Evolutionary conservation across 2,113 vertebrate species (phyloP).

Genomic region (Aegithalos caudatus): DNA sequence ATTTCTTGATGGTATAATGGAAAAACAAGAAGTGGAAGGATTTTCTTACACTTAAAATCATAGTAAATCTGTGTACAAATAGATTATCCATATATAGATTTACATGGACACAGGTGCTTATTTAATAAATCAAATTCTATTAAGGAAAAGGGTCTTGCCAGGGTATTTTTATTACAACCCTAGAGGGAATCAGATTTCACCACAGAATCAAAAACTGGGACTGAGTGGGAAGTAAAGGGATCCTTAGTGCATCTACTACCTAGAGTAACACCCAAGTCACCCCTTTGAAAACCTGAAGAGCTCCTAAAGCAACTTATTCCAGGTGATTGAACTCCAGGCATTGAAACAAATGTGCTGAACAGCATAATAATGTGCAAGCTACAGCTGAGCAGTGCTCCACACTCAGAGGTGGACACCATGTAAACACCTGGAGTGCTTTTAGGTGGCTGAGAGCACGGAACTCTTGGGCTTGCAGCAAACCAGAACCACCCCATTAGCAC

Average conservation of each 20-base stretch:
- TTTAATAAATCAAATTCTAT: background rate
- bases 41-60: background rate
- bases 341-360: background rate
- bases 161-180: background rate
- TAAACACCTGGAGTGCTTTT: accelerated
- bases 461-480: background rate
- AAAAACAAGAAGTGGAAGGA: background rate
- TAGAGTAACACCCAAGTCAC: background rate
- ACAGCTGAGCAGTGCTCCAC: background rate
- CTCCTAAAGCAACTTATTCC: background rate
- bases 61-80: background rate
- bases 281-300: background rate
- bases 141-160: background rate
- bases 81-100: background rate
- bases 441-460: background rate
- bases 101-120: background rate
- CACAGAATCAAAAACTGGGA: background rate
- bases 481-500: background rate
- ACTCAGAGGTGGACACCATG: accelerated
- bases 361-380: background rate
- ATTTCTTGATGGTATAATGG: background rate
- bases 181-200: background rate
- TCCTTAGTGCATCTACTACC: background rate
- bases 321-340: accelerated
- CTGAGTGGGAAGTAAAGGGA: background rate